Percentiles rank a stretch among this genome's conserved stretches.
These are phyloP conservation scores for Apaloderma vittatum DNA, from an alignment of 2,113 vertebrate species.

Conservation along the genomic window DNA sequence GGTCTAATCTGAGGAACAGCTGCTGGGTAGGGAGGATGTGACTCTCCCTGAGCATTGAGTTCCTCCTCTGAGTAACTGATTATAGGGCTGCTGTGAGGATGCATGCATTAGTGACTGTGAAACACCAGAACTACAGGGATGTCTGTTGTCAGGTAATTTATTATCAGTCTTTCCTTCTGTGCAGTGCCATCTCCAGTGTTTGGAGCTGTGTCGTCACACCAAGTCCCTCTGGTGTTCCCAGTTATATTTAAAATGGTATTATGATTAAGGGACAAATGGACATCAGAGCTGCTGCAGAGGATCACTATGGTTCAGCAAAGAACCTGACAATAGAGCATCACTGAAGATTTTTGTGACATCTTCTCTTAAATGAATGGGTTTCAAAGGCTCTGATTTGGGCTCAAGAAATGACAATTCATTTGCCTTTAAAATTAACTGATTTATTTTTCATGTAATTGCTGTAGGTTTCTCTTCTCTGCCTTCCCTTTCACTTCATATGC, in stretches of 20 bases:
- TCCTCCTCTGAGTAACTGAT: not conserved
- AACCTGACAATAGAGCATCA: not conserved
- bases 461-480: conserved; percentile 6
- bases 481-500: conserved; percentile 30
- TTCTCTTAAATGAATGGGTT: not conserved
- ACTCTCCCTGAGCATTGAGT: not conserved
- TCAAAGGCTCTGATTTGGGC: not conserved
- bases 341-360: not conserved
- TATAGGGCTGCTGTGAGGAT: not conserved
- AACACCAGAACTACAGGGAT: not conserved
- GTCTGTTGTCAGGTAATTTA: not conserved
- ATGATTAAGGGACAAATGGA: not conserved
- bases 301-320: not conserved
- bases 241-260: not conserved
- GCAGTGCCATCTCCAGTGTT: not conserved
- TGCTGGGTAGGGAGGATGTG: not conserved
- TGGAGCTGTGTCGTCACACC: not conserved
- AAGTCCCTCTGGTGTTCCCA: not conserved
- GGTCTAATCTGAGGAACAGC: not conserved
- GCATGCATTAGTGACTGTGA: not conserved
- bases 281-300: not conserved
- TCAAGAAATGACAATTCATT: not conserved
- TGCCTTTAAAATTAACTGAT: conserved; percentile 33
- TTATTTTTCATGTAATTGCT: conserved; percentile 38
- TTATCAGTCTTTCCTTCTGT: not conserved